A percentile compares a stretch with the other conserved stretches of the same genome.
Evolutionary conservation across 2,888 invertebrate species (phyloP).

Genomic region (Ectemnius lituratus): DNA sequence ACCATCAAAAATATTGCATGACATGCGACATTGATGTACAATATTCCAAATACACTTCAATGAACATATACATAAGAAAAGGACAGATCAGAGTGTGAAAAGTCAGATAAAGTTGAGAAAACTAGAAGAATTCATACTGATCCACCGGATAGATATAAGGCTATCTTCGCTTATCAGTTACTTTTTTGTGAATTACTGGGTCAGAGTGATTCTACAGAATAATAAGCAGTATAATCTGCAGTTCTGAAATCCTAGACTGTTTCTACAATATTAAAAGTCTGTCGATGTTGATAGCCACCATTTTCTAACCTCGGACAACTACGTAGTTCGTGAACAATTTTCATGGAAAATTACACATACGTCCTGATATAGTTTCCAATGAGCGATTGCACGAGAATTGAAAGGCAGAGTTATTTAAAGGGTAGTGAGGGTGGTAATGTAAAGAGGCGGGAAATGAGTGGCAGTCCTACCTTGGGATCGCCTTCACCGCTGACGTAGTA

Average conservation of each 20-base stretch:
- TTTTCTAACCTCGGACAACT: conserved; percentile 32
- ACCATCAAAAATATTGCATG: conserved; percentile 23
- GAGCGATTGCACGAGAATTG: no score
- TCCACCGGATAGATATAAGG: background rate
- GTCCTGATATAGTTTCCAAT: no score
- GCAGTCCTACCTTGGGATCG: conserved; percentile 71
- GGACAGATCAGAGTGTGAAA: background rate
- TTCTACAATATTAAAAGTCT: conserved; percentile 15
- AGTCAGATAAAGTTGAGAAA: no score
- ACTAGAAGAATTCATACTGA: no score
- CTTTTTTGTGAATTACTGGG: background rate
- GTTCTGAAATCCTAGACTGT: background rate
- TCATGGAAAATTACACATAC: background rate
- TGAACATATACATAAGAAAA: background rate
- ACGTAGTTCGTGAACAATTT: conserved; percentile 7
- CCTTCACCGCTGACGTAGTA: conserved; percentile 89
- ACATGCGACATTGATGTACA: no score
- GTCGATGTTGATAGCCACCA: conserved; percentile 32
- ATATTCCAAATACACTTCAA: background rate
- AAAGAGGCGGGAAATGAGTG: conserved; percentile 58
- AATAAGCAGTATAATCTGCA: background rate
- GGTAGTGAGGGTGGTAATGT: conserved; percentile 48
- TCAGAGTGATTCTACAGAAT: background rate
- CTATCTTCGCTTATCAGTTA: background rate
- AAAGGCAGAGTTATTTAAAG: conserved; percentile 63